Percentiles rank a stretch among this genome's conserved stretches.
Evolutionary conservation across 2,113 vertebrate genomes (phyloP).

Genomic region (Gulo gulo): DNA sequence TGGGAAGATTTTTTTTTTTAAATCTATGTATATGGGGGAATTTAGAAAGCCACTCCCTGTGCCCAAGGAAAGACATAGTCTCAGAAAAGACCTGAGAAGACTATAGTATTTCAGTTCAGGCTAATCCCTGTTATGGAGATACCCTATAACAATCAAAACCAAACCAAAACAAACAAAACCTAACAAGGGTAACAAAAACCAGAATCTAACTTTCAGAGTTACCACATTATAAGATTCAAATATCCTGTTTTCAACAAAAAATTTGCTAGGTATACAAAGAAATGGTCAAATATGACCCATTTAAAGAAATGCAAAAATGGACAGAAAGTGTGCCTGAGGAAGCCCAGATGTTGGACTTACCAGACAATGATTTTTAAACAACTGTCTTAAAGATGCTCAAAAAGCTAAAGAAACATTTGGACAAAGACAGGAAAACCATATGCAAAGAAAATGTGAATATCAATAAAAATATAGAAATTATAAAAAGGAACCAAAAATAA

Average conservation of each 20-base stretch:
- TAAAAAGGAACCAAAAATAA: not conserved
- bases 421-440: not conserved
- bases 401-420: not conserved
- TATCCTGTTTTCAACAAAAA: not conserved
- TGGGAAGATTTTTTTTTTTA: not conserved
- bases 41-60: not conserved
- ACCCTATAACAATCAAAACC: not conserved
- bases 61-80: not conserved
- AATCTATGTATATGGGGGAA: not conserved
- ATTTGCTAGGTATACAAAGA: not conserved
- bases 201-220: not conserved
- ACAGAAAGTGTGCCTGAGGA: not conserved
- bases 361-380: not conserved
- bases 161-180: not conserved
- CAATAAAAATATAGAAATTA: not conserved
- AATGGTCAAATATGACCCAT: not conserved
- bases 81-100: not conserved
- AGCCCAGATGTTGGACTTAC: not conserved
- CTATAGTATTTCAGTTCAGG: not conserved
- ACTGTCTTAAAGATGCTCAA: not conserved
- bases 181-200: not conserved
- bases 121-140: not conserved
- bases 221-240: not conserved
- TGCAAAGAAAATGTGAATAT: not conserved
- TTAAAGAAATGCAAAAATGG: not conserved